Percentiles rank a stretch among this genome's conserved stretches.
phyloP scores from a whole-genome alignment of 2,113 vertebrate species.

The Ictalurus furcatus region DNA sequence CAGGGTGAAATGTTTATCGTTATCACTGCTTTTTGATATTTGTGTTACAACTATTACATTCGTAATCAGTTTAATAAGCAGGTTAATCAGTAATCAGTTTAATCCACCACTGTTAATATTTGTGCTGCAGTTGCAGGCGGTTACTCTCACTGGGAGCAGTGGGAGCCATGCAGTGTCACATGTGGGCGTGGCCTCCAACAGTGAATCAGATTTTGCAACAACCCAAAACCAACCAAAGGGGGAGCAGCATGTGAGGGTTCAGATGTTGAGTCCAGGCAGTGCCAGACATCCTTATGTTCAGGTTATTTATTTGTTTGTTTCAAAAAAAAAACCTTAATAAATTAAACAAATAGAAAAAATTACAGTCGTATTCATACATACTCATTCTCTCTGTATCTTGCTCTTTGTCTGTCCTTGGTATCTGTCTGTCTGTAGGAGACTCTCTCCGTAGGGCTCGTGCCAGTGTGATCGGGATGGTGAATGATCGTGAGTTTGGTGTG shows the following conservation, averaged over 20 bases:
- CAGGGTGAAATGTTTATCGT: constrained; percentile 76
- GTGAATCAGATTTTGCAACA: constrained; percentile 74
- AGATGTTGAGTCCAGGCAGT: constrained; percentile 69
- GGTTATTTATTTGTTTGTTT: no score
- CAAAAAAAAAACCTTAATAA: neutral
- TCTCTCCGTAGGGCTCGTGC: constrained; percentile 73
- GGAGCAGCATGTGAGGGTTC: constrained; percentile 71
- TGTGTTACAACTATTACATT: neutral
- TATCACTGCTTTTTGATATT: neutral
- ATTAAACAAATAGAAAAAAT: no score
- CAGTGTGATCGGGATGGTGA: constrained; percentile 82
- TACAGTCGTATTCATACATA: no score
- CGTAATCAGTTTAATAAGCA: neutral
- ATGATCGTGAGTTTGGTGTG: constrained; percentile 77
- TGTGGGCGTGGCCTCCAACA: constrained; percentile 77
- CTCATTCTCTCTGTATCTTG: no score
- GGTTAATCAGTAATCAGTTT: neutral
- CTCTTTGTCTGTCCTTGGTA: neutral
- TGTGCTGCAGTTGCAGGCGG: constrained; percentile 72
- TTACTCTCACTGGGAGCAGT: constrained; percentile 76
- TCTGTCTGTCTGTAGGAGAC: constrained; percentile 62
- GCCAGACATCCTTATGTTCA: constrained; percentile 74
- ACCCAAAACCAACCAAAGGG: constrained; percentile 73
- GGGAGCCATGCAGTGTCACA: constrained; percentile 74
- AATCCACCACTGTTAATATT: neutral